Evolutionary conservation across 2,113 vertebrate species (phyloP).

Genomic region (Toxotes jaculatrix): DNA sequence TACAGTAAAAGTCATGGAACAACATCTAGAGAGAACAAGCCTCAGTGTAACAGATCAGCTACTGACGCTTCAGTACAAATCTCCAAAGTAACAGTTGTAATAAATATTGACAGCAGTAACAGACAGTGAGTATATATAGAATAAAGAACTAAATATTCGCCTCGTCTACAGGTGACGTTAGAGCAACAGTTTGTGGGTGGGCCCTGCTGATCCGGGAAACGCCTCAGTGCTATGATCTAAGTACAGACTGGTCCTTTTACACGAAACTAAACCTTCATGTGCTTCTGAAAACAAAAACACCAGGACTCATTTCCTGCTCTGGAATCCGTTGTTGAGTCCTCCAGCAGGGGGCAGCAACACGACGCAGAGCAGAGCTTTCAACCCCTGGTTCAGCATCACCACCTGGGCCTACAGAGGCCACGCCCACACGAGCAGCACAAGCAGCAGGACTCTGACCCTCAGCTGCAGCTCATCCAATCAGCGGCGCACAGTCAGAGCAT

Average conservation of each 20-base stretch:
- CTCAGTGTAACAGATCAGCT: slow-evolving; percentile 31
- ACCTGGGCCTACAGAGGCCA: too few relatives aligned
- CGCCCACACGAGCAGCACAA: too few relatives aligned
- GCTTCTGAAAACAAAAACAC: not conserved
- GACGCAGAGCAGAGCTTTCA: not conserved
- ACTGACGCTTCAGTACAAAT: slow-evolving; percentile 45
- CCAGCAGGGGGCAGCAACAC: slow-evolving; percentile 40
- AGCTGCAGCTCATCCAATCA: not conserved
- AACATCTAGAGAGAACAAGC: slow-evolving; percentile 44
- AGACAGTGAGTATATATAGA: slow-evolving; percentile 19
- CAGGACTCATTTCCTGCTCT: not conserved
- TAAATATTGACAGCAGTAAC: slow-evolving; percentile 41
- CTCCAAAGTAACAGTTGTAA: slow-evolving; percentile 24
- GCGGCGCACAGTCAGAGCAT: not conserved
- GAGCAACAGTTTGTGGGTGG: not conserved
- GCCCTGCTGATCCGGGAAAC: not conserved
- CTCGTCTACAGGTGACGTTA: not conserved
- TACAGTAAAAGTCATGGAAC: slow-evolving; percentile 39
- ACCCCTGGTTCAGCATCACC: too few relatives aligned
- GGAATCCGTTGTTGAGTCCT: not conserved
- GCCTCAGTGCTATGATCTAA: not conserved
- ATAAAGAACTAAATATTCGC: not conserved
- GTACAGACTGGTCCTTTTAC: not conserved
- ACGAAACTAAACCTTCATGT: not conserved
- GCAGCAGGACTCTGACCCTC: not conserved